Evolutionary conservation across 30 jellyfish, hydroid and myxozoan genomes (phyloP).

Genomic region (Sanderia malayensis): DNA sequence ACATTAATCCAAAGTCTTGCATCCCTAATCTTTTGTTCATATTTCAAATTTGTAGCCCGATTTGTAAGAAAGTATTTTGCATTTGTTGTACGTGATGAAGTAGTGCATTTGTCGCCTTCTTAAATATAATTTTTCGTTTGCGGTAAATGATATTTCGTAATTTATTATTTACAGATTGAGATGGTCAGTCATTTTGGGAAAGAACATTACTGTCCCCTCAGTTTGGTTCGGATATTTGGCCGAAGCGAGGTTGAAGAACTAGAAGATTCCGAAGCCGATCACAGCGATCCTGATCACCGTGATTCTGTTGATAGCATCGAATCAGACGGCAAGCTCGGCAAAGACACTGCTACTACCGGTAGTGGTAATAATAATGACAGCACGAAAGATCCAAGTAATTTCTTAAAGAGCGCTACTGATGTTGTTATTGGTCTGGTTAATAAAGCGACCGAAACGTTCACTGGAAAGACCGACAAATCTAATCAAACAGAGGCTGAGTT

Average conservation of each 20-base stretch:
- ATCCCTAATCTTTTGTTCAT: no score
- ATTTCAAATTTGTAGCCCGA: no score
- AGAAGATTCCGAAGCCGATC: slow-evolving; percentile 66
- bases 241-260: slow-evolving; percentile 93
- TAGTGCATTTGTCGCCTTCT: not conserved
- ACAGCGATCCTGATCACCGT: slow-evolving; percentile 40
- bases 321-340: not conserved
- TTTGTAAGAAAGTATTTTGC: no score
- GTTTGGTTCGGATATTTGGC: slow-evolving; percentile 95
- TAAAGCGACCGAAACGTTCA: slow-evolving; percentile 75
- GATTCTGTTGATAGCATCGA: slow-evolving; percentile 29
- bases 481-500: not conserved
- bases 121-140: not conserved
- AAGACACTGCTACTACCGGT: slow-evolving; percentile 14
- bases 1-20: no score
- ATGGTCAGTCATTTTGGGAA: slow-evolving; percentile 79
- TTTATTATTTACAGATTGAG: slow-evolving; percentile 36
- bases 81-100: no score
- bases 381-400: slow-evolving; percentile 11
- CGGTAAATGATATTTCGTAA: not conserved
- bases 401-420: slow-evolving; percentile 78
- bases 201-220: slow-evolving; percentile 98
- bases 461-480: slow-evolving; percentile 41
- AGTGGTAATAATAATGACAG: not conserved
- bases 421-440: slow-evolving; percentile 82